A percentile compares a stretch with the other conserved stretches of the same genome.
These are phyloP conservation scores for Scarus forsteni DNA, from an alignment of 2,797 vertebrate species.

Conservation along the genomic window DNA sequence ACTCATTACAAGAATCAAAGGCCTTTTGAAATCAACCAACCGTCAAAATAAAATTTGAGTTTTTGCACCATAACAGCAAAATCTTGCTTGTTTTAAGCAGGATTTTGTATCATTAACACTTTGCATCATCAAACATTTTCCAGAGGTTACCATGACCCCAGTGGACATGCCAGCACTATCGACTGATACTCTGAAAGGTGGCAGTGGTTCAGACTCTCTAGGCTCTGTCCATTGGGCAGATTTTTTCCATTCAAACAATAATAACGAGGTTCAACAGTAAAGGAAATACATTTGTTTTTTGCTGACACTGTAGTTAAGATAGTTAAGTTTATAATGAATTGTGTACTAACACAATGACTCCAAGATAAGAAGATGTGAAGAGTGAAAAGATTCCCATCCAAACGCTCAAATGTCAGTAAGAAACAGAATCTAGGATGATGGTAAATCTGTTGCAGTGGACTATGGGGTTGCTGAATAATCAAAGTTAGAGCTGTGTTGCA, in stretches of 20 bases:
- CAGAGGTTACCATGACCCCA: conserved; percentile 8
- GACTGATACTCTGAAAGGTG: neutral
- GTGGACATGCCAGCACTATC: neutral
- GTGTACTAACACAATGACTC: no score
- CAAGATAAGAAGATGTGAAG: no score
- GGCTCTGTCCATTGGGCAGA: neutral
- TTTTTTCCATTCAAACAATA: conserved; percentile 19
- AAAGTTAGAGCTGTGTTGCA: no score
- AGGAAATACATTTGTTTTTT: conserved; percentile 27
- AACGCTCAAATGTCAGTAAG: no score
- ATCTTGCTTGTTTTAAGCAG: neutral
- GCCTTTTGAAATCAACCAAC: no score
- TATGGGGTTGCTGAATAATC: no score
- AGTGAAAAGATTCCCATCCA: no score
- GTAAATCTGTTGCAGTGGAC: no score
- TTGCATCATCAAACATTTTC: conserved; percentile 17
- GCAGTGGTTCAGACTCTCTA: neutral
- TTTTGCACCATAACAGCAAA: neutral
- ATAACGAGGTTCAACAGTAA: conserved; percentile 16
- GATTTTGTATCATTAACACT: neutral
- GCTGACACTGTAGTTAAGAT: neutral
- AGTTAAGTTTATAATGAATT: no score
- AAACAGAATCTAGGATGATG: no score
- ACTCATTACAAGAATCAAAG: no score
- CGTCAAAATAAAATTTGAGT: no score